Evolutionary conservation across 2,113 vertebrate species (phyloP).

Genomic region (Nannospalax galili): DNA sequence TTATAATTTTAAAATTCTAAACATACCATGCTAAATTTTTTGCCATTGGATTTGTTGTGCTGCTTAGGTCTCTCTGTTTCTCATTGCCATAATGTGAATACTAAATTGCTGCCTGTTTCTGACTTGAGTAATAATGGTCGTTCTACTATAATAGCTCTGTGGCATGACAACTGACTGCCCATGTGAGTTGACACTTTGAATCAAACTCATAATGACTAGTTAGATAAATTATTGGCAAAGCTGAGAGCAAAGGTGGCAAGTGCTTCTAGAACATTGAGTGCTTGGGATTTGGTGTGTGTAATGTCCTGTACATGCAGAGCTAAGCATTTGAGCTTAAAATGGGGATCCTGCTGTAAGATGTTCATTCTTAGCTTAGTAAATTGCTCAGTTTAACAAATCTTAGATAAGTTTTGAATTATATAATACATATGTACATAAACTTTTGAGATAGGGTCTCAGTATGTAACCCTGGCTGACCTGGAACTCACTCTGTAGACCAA

Average conservation of each 20-base stretch:
- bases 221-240: slow-evolving; percentile 3
- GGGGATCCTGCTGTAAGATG: neutral
- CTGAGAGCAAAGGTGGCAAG: neutral
- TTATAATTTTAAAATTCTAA: neutral
- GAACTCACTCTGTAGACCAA: no score
- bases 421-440: no score
- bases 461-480: no score
- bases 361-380: neutral
- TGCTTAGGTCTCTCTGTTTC: neutral
- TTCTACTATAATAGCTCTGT: neutral
- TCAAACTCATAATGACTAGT: neutral
- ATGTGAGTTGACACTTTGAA: neutral
- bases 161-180: neutral
- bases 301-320: neutral
- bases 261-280: neutral
- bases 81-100: neutral
- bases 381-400: neutral
- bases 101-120: neutral
- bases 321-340: neutral
- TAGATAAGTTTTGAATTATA: neutral
- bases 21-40: neutral
- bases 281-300: neutral
- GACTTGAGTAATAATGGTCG: neutral
- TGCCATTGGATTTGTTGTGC: neutral
- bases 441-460: no score